A percentile compares a stretch with the other conserved stretches of the same genome.
These are phyloP conservation scores for Notechis scutatus DNA, from an alignment of 2,113 vertebrate species.

Conservation along the genomic window DNA sequence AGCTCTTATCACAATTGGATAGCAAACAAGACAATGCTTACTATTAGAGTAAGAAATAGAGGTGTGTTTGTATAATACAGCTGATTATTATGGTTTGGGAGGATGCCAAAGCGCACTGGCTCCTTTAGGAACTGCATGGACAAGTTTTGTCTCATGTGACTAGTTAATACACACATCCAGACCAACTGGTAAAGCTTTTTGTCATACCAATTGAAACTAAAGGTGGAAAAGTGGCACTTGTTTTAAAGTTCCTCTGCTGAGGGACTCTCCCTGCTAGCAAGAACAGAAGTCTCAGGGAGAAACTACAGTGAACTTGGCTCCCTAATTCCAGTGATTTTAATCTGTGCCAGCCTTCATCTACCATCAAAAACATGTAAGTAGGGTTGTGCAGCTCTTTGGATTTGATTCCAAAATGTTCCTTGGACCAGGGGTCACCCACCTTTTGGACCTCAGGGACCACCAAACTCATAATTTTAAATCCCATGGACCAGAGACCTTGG, in stretches of 20 bases:
- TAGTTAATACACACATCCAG: neutral
- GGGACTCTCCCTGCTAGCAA: neutral
- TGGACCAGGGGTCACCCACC: neutral
- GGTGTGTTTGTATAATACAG: conserved; percentile 27
- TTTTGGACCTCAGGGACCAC: too few relatives aligned
- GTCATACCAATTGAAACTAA: neutral
- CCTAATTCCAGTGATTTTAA: neutral
- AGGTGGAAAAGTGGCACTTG: neutral
- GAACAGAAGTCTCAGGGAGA: neutral
- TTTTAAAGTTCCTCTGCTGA: neutral
- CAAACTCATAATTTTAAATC: too few relatives aligned
- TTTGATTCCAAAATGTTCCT: neutral
- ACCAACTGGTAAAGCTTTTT: neutral
- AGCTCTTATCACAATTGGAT: conserved; percentile 45
- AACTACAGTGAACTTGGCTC: neutral
- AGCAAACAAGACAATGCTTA: conserved; percentile 41
- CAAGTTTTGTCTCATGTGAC: neutral
- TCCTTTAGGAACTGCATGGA: conserved; percentile 18
- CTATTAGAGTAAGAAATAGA: conserved; percentile 28
- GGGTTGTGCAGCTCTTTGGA: neutral
- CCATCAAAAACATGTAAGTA: neutral
- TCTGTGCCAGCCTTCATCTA: neutral
- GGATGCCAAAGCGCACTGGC: neutral
- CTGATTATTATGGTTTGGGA: conserved; percentile 31
- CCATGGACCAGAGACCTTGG: too few relatives aligned